These are phyloP conservation scores for Portevinia maculata DNA, from an alignment of 2,888 invertebrate species.

Conservation along the genomic window DNA sequence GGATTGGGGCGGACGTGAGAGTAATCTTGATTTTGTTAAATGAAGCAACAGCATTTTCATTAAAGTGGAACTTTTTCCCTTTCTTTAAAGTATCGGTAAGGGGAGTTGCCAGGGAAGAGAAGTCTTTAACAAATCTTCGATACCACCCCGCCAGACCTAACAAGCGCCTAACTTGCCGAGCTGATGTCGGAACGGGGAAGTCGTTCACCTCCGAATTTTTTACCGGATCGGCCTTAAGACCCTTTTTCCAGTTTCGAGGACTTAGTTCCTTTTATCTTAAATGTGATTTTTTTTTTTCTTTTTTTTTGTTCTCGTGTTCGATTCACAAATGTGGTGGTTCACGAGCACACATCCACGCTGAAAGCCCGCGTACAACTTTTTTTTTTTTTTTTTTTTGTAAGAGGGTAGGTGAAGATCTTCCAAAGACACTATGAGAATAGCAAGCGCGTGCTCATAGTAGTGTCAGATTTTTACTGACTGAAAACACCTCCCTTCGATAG, in stretches of 20 bases:
- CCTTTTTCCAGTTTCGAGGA: not conserved
- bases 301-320: too few relatives aligned
- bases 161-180: not conserved
- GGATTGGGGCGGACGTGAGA: not conserved
- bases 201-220: not conserved
- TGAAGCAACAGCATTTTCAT: not conserved
- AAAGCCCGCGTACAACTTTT: too few relatives aligned
- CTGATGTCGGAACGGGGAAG: not conserved
- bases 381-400: too few relatives aligned
- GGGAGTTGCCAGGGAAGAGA: not conserved
- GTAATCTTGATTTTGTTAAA: not conserved
- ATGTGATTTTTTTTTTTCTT: too few relatives aligned
- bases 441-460: too few relatives aligned
- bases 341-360: too few relatives aligned
- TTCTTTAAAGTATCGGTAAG: constrained; percentile 1
- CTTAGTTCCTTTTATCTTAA: too few relatives aligned
- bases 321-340: too few relatives aligned
- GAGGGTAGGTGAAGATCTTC: too few relatives aligned
- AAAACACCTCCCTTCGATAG: too few relatives aligned
- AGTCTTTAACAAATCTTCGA: constrained; percentile 4
- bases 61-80: not conserved
- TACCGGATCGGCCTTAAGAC: not conserved
- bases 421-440: too few relatives aligned
- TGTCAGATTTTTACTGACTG: too few relatives aligned
- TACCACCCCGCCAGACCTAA: constrained; percentile 1